Evolutionary conservation across 2,113 vertebrate genomes (phyloP), one percentile per base, ranked within the genome.

Genomic region (Natator depressus): DNA sequence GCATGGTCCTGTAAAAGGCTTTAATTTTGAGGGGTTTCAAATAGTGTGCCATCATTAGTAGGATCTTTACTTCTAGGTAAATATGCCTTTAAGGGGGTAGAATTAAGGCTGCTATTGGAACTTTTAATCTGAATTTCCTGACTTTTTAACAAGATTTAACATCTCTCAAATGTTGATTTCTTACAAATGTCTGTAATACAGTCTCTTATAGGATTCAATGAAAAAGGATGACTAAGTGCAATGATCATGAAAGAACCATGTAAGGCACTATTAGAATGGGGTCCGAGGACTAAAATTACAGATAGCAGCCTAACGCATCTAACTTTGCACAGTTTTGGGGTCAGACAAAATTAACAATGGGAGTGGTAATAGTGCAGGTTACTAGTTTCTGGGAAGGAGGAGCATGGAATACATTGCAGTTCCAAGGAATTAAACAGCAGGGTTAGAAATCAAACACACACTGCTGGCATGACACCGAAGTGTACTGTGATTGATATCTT

Each of bases 401-500:
- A 22, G 65, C 12, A 47, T 47, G 42, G 42, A 78, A 78, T 78
- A 22, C 9, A 19, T 78, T 78, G 42, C 12, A 7, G 24, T 47
- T 78, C 25, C 25, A 47, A 7, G 42, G 75, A 47, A 78, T 78
- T 78, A 25, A 46, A 42, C 46, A 76, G 47, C 72, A 11, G 38
- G 22, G 13, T 47, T 24, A 78, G 75, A 38, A 38, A 93, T 93
- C 76, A 87, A 69, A 83, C 2, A 93, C 75, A 38, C 4, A 83
- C 88, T 94, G 91, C 94, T 91, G 90, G 93, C 93, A 94, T 51
- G 51, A 76, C 13, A 5, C 46, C 80, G 54, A 42, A 59, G 38
- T 93, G 12, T 47, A 78, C 75, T 47, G 13, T 47, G 75, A 78
- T 55, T 75, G 87, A 85, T 65, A 76, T 0, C 0, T 51, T 81